phyloP scores from a whole-genome alignment of 2,113 vertebrate genomes.

The Lipotes vexillifer region DNA sequence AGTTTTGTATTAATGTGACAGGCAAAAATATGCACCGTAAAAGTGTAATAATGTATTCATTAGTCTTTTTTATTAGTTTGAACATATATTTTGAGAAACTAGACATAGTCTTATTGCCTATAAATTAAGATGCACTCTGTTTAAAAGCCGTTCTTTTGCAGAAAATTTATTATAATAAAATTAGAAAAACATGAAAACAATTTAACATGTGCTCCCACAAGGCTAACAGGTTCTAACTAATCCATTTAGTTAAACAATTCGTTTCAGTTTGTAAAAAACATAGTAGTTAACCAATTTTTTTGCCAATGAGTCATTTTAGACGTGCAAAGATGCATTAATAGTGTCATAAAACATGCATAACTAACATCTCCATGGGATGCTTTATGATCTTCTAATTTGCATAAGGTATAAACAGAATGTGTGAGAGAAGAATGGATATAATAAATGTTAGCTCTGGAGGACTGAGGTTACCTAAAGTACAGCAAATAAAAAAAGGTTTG shows the following conservation, averaged over 20 bases:
- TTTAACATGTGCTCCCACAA: constrained; percentile 18
- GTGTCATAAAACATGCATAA: neutral
- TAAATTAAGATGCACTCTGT: neutral
- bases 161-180: constrained; percentile 52
- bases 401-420: neutral
- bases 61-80: constrained; percentile 30
- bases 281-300: constrained; percentile 5
- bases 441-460: neutral
- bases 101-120: neutral
- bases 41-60: neutral
- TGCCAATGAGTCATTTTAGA: neutral
- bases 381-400: constrained; percentile 44
- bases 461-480: neutral
- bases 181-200: constrained; percentile 52
- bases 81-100: constrained; percentile 15
- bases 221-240: constrained; percentile 23
- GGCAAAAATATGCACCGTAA: neutral
- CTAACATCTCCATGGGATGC: neutral
- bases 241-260: constrained; percentile 40
- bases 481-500: neutral
- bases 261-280: constrained; percentile 41
- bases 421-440: neutral
- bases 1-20: constrained; percentile 32
- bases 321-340: neutral
- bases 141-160: constrained; percentile 26